Percentiles rank a stretch among this genome's conserved stretches.
These are phyloP conservation scores for Drosophila multiciliata DNA, from an alignment of 2,888 invertebrate species.

Conservation along the genomic window DNA sequence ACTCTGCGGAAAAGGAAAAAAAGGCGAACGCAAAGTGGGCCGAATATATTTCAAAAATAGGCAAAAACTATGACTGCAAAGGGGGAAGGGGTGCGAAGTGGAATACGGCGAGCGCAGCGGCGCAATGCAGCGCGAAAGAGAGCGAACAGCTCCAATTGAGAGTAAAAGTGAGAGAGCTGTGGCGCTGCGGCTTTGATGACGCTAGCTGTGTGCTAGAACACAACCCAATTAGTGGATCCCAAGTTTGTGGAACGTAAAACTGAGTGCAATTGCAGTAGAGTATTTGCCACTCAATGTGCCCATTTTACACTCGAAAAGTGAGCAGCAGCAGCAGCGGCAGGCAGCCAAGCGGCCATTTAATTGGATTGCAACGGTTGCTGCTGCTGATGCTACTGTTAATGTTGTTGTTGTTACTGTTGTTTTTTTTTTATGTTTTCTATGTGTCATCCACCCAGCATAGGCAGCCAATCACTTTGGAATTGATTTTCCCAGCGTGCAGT, in stretches of 20 bases:
- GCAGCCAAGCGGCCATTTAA: constrained; percentile 56
- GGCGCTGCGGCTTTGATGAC: constrained; percentile 35
- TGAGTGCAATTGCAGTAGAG: constrained; percentile 2
- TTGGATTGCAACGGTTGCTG: constrained; percentile 68
- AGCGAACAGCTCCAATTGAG: constrained; percentile 13
- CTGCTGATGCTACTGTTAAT: constrained; percentile 2
- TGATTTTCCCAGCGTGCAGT: constrained; percentile 53
- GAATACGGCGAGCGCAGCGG: constrained; percentile 35
- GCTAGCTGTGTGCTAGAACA: constrained; percentile 16
- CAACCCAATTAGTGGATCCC: constrained; percentile 60
- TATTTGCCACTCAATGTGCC: constrained; percentile 24
- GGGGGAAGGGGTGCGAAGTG: constrained; percentile 2
- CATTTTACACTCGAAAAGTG: neutral
- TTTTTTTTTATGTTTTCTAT: constrained; percentile 35
- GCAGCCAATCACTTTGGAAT: constrained; percentile 49
- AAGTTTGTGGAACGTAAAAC: constrained; percentile 45
- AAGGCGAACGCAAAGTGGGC: constrained; percentile 48
- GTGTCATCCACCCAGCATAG: constrained; percentile 49
- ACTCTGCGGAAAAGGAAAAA: constrained; percentile 33
- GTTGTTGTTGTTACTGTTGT: constrained; percentile 11
- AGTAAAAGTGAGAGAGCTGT: constrained; percentile 15
- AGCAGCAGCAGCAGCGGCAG: constrained; percentile 4
- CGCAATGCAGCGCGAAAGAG: constrained; percentile 30
- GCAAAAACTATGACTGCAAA: constrained; percentile 27
- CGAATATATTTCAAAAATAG: constrained; percentile 43